Evolutionary conservation across 2,797 vertebrate species (phyloP), one percentile per base, ranked within the genome.

Genomic region (Melanotaenia nigrans): DNA sequence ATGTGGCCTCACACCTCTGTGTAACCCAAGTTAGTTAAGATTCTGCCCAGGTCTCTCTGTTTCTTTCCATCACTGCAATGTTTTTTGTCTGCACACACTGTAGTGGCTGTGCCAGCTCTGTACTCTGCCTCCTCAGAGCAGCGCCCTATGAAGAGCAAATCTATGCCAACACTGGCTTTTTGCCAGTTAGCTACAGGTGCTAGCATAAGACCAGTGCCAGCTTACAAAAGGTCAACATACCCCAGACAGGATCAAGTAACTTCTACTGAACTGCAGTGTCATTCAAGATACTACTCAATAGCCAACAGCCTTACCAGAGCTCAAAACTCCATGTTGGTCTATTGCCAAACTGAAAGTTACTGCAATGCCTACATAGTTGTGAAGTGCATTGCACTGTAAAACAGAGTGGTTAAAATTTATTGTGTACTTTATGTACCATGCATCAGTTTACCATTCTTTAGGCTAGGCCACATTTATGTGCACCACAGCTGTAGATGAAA

Each of bases 221-320:
- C 4, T 85, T 78, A 81, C 78, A 84, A 92, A 93, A 93, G 92
- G 92, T 92, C 92, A 88, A 8, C 77, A 85, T 89, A 75, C 79
- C 85, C 69, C 79, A 83, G 85, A 82, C 24, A 13, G 79, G 79
- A 85, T 92, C 88, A 77, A 88, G 81, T 92, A 90, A 88, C 90
- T 88, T 72, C 45, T 53, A 60, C 85, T 85, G 87, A 82, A 84
- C 78, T 87, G 56, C 86, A 87, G 90, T 87, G 87, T 92, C 90
- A 92, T 90, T 90, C 77, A 65, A 68, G 60, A 18, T 9, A 28
- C 61, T 64, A 36, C 72, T 82, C 73, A 59, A 72, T 64, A 10
- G 28, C 79, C 33, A 45, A 49, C 65, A 65, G 61, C 13, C 20
- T 57, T 11, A 35, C 14, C 38, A 59, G 16, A 22, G 59, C 11